Evolutionary conservation across 2,113 vertebrate species (phyloP).

Genomic region (Mirounga angustirostris): DNA sequence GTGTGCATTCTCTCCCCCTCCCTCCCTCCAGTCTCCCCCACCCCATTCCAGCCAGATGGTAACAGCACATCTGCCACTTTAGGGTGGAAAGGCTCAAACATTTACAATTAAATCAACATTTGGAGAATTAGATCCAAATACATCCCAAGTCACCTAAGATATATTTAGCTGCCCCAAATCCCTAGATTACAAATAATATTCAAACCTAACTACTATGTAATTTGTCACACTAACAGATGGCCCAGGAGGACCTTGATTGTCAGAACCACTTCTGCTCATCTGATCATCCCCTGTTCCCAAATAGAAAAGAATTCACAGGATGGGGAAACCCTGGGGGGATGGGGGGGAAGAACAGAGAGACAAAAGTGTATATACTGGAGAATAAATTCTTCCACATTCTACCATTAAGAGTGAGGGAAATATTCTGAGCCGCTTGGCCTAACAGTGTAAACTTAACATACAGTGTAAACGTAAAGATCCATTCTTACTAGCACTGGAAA

Average conservation of each 20-base stretch:
- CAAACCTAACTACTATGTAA: neutral
- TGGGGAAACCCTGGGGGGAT: neutral
- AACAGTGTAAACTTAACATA: neutral
- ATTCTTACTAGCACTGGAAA: neutral
- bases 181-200: slow-evolving; percentile 59
- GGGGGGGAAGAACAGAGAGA: neutral
- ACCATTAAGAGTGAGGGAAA: neutral
- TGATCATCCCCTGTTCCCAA: neutral
- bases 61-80: neutral
- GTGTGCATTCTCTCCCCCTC: neutral
- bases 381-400: neutral
- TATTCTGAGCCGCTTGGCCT: neutral
- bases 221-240: slow-evolving; percentile 33
- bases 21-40: neutral
- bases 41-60: neutral
- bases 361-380: neutral
- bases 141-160: slow-evolving; percentile 12
- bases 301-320: neutral
- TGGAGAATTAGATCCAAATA: slow-evolving; percentile 55
- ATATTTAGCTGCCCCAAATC: slow-evolving; percentile 57
- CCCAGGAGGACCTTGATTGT: neutral
- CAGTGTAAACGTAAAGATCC: neutral
- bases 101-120: slow-evolving; percentile 57
- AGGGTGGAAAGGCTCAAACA: neutral
- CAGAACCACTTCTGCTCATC: slow-evolving; percentile 25